phyloP scores from a whole-genome alignment of 2,113 vertebrate species.

The Tyrannus savana region DNA sequence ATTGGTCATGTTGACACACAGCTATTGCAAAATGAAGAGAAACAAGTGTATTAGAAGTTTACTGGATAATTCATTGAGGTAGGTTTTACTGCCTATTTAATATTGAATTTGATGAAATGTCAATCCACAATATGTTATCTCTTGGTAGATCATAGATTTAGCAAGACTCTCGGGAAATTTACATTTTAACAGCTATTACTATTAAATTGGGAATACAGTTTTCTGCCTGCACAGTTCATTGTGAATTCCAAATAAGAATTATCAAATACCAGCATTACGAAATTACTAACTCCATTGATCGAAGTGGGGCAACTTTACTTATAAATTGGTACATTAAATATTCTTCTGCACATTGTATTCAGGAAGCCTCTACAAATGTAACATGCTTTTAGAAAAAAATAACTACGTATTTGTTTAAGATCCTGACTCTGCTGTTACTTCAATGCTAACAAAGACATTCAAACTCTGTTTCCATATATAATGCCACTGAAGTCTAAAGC shows the following conservation, averaged over 20 bases:
- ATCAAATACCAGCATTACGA: not conserved
- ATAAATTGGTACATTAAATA: not conserved
- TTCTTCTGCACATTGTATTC: not conserved
- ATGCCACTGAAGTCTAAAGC: not conserved
- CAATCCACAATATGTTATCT: not conserved
- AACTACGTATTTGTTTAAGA: not conserved
- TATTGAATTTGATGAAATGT: not conserved
- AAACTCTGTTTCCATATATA: not conserved
- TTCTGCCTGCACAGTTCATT: not conserved
- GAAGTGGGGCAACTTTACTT: not conserved
- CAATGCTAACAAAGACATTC: not conserved
- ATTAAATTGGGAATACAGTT: not conserved
- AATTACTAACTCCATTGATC: not conserved
- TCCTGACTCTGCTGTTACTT: not conserved
- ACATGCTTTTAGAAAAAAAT: not conserved
- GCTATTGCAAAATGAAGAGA: slow-evolving; percentile 70
- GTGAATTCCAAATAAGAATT: not conserved
- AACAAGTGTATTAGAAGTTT: slow-evolving; percentile 3
- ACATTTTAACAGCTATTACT: not conserved
- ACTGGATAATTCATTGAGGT: not conserved
- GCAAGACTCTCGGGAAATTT: not conserved
- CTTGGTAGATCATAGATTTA: not conserved
- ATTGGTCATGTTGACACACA: slow-evolving; percentile 97
- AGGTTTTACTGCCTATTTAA: not conserved
- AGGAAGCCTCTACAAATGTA: not conserved